Evolutionary conservation across 1,140 invertebrate genomes (phyloP).

Genomic region (Heliothis virescens): DNA sequence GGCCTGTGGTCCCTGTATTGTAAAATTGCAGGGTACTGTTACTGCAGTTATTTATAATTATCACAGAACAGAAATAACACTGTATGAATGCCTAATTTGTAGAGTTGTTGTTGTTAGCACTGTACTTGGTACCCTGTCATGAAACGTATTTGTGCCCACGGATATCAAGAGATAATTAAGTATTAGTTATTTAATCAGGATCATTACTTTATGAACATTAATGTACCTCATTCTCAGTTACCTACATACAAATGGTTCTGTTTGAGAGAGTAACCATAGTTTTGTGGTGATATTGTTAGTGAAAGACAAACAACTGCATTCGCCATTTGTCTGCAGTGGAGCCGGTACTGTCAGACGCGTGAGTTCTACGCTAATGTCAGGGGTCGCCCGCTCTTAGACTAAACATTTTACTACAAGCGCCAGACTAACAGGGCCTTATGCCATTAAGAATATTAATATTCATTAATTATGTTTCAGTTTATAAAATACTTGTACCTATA

Average conservation of each 20-base stretch:
- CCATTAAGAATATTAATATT: constrained; percentile 13
- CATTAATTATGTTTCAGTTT: constrained; percentile 5
- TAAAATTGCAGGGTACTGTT: background rate
- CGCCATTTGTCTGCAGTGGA: constrained; percentile 27
- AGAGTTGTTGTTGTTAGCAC: no score
- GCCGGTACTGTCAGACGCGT: constrained; percentile 9
- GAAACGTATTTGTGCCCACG: no score
- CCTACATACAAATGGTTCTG: no score
- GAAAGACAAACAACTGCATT: constrained; percentile 15
- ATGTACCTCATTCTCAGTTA: no score
- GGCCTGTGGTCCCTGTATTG: no score
- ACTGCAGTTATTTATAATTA: background rate
- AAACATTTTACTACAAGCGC: constrained; percentile 38
- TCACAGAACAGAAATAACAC: no score
- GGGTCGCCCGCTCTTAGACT: constrained; percentile 44
- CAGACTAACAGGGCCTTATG: background rate
- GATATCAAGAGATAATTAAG: no score
- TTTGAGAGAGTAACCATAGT: no score
- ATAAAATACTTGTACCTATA: background rate
- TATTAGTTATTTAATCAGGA: no score
- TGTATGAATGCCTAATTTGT: no score
- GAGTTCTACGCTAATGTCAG: constrained; percentile 46
- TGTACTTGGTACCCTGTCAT: no score
- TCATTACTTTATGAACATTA: no score
- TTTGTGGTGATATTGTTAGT: background rate